phyloP scores from a whole-genome alignment of 2,888 invertebrate species.

The Nematopogon swammerdamellus region DNA sequence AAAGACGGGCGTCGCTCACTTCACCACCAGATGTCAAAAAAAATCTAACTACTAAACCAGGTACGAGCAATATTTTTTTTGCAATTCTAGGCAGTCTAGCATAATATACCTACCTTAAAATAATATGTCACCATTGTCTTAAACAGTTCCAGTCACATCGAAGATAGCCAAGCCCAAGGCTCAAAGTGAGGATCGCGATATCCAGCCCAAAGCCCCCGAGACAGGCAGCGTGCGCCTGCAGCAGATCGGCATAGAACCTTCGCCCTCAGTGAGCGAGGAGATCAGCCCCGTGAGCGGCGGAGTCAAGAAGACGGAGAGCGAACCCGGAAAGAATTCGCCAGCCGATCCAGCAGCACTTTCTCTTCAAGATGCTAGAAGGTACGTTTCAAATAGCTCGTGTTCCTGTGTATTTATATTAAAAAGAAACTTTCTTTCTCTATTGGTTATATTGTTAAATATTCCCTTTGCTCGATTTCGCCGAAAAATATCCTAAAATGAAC shows the following conservation, averaged over 20 bases:
- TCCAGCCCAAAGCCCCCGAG: constrained; percentile 28
- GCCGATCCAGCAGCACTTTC: constrained; percentile 46
- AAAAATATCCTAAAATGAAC: too few relatives aligned
- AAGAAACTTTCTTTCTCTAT: too few relatives aligned
- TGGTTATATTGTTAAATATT: too few relatives aligned
- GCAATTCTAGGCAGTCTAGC: too few relatives aligned
- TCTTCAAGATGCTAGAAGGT: constrained; percentile 56
- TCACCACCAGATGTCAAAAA: constrained; percentile 42
- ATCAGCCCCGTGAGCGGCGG: constrained; percentile 23
- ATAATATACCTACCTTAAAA: too few relatives aligned
- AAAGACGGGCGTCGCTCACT: constrained; percentile 69
- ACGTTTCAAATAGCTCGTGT: too few relatives aligned
- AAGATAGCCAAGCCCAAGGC: constrained; percentile 50
- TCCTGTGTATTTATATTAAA: too few relatives aligned
- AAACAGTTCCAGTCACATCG: constrained; percentile 28
- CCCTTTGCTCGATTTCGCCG: too few relatives aligned
- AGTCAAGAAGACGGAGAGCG: constrained; percentile 52
- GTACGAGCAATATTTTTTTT: constrained; percentile 18
- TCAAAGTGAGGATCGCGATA: constrained; percentile 47
- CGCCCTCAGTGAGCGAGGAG: constrained; percentile 22
- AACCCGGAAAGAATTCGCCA: constrained; percentile 47
- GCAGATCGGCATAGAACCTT: constrained; percentile 49
- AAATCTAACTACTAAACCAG: constrained; percentile 34
- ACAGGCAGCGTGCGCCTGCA: constrained; percentile 42
- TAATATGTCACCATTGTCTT: too few relatives aligned